phyloP scores from a whole-genome alignment of 2,888 invertebrate species.

The Caenorhabditis becei region DNA sequence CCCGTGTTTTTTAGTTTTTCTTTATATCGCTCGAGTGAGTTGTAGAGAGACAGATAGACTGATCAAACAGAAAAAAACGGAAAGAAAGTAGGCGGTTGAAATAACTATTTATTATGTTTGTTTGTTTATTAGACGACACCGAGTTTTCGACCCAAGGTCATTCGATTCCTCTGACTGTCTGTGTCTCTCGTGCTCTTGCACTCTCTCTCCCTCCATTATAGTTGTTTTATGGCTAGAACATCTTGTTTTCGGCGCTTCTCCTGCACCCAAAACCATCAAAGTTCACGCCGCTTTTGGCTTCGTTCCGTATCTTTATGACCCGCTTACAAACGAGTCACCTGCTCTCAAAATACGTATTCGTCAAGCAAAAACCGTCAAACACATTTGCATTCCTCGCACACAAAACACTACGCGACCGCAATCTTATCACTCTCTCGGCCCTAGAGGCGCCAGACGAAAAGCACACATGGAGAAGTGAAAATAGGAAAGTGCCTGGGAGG shows the following conservation, averaged over 20 bases:
- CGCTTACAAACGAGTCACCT: constrained; percentile 20
- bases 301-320: constrained; percentile 23
- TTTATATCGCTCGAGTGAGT: background rate
- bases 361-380: constrained; percentile 16
- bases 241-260: background rate
- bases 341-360: constrained; percentile 24
- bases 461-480: constrained; percentile 21
- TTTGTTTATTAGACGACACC: constrained; percentile 12
- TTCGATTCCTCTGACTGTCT: background rate
- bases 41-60: background rate
- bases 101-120: background rate
- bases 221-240: constrained; percentile 5
- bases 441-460: constrained; percentile 19
- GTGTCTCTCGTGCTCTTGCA: background rate
- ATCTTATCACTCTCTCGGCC: background rate
- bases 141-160: constrained; percentile 31
- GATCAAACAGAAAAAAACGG: constrained; percentile 27
- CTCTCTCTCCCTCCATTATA: constrained; percentile 12
- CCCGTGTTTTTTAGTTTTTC: constrained; percentile 13
- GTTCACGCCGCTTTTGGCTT: constrained; percentile 4
- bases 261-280: constrained; percentile 14
- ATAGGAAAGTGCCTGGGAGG: constrained; percentile 6
- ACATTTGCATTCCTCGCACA: constrained; percentile 22
- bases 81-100: constrained; percentile 22
- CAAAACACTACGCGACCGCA: constrained; percentile 22